Percentiles rank a stretch among this genome's conserved stretches.
Conservation (phyloP, 2,797 vertebrate genomes). For the Microhierax caerulescens region DNA sequence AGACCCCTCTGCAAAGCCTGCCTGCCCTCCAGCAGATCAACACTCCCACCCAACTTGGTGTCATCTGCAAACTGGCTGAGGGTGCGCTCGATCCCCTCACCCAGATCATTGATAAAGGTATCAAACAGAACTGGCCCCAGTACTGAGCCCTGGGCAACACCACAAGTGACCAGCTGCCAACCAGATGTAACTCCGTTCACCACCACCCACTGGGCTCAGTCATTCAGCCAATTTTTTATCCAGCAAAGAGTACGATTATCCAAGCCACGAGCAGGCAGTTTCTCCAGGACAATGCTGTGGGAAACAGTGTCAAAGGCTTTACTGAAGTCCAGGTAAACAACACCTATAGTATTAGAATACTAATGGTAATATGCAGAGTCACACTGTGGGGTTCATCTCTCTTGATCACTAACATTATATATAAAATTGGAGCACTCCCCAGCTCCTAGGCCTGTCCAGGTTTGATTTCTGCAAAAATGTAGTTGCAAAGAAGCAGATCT, state of each 20-base stretch:
- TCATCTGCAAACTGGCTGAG: no score
- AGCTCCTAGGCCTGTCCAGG: neutral
- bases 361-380: neutral
- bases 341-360: neutral
- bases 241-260: neutral
- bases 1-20: no score
- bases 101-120: no score
- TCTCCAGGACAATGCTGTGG: no score
- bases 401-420: neutral
- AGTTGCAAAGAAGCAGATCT: neutral
- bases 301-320: no score
- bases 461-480: neutral
- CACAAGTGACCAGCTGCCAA: fast-evolving
- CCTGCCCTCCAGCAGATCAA: no score
- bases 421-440: neutral
- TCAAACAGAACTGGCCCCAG: no score
- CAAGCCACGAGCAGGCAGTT: no score
- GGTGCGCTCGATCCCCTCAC: no score
- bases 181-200: neutral
- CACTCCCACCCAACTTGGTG: no score
- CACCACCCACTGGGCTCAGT: no score
- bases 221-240: neutral
- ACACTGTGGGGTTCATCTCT: neutral
- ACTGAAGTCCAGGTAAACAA: neutral
- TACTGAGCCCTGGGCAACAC: no score